Evolutionary conservation across 1,140 invertebrate genomes (phyloP).

Genomic region (Zaprionus nigranus): DNA sequence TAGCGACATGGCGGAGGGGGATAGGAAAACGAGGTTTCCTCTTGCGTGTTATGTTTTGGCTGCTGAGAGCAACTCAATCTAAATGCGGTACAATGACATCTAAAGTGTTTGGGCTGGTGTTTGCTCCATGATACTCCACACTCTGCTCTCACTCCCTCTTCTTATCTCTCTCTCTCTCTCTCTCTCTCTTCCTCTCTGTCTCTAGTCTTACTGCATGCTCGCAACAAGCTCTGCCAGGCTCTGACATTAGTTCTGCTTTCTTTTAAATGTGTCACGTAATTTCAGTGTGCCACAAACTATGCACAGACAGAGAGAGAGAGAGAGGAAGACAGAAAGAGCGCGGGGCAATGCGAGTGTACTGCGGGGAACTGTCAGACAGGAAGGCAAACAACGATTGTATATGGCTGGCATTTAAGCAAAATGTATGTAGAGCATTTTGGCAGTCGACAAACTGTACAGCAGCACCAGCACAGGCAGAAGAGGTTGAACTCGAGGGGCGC

Average conservation of each 20-base stretch:
- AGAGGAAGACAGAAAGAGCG: not conserved
- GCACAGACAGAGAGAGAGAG: constrained; percentile 13
- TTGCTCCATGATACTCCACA: constrained; percentile 23
- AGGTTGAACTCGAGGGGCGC: constrained; percentile 8
- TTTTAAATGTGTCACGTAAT: constrained; percentile 82
- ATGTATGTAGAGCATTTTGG: constrained; percentile 75
- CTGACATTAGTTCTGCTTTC: constrained; percentile 81
- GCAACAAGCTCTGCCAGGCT: constrained; percentile 40
- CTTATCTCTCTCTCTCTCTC: too few species aligned
- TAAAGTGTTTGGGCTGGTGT: constrained; percentile 75
- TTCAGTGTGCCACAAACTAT: constrained; percentile 46
- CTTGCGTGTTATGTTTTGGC: constrained; percentile 74
- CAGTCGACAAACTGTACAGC: constrained; percentile 30
- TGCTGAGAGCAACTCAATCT: constrained; percentile 80
- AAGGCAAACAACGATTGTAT: constrained; percentile 61
- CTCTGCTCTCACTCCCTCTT: not conserved
- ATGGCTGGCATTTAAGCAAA: constrained; percentile 78
- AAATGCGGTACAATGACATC: constrained; percentile 82
- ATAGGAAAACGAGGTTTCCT: constrained; percentile 24
- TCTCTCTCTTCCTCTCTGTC: not conserved
- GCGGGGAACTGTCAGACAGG: constrained; percentile 31
- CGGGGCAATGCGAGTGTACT: not conserved
- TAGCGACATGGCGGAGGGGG: not conserved
- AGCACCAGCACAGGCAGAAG: not conserved
- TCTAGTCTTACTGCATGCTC: not conserved